Base-by-base conservation (phyloP, 1,140 invertebrate genomes). In the Uloborus diversus region DNA sequence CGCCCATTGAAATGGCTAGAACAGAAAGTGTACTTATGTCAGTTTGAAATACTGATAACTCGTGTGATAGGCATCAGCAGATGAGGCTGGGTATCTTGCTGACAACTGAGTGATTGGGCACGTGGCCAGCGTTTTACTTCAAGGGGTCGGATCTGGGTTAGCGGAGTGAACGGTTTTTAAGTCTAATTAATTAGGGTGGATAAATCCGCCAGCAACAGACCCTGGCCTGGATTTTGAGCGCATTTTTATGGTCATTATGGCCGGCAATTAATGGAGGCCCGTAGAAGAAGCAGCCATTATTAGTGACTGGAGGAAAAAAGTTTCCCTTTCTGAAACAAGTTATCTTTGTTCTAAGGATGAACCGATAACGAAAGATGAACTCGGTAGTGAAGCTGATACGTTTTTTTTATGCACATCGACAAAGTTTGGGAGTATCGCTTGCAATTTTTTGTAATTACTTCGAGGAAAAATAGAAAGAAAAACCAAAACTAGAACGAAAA, bases 151-250 rank as follows among this genome's bases (percentile, higher is more conserved):
- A 64, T 37, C 25, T 68, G 42, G 64, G 64, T 51, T 68, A 49
- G 25, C 64, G 51, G 64, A 68, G 25, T 28, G 27, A 49, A 37
- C 42, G 17, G 42, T 35, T 68, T n/a, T 66, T 59, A 30, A 59
- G 32, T 30, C 4, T 13, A 75, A 75, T 75, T 75, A 75, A 64
- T 75, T 75, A 51, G 35, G 28, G 20, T 51, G 51, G 71, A 64
- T 37, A 51, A 75, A 64, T 75, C 27, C 32, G n/a, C n/a, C n/a
- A n/a, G 32, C 53, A 35, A 42, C 62, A 64, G 71, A 64, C 71
- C 71, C 59, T 75, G 71, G 71, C 71, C 71, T 75, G 37, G 47
- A 75, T 75, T 30, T 49, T 9, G 42, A 42, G 71, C 71, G 71
- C 37, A 47, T 37, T 28, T n/a, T 14, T 57, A 23, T 20, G 42